A percentile compares a stretch with the other conserved stretches of the same genome.
Conservation (phyloP, 1,140 invertebrate species). For the Zelostemma sp. region DNA sequence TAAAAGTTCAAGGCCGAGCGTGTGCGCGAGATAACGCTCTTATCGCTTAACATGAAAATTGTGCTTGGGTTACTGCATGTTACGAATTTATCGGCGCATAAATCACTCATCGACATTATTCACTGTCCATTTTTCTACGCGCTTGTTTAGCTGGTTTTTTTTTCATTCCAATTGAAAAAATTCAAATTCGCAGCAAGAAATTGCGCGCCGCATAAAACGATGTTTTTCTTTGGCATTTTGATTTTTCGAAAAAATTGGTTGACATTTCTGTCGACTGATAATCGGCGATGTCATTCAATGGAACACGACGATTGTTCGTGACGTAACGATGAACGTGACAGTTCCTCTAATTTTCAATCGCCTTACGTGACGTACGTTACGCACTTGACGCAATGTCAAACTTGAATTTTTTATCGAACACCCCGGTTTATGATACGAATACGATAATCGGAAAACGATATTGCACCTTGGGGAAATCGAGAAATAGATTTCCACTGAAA, state of each 20-base stretch:
- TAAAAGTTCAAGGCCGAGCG: conserved; percentile 38
- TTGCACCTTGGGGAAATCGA: neutral
- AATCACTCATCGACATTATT: neutral
- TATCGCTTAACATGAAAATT: conserved; percentile 33
- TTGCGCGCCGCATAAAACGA: no score
- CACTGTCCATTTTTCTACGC: conserved; percentile 1
- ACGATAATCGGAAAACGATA: no score
- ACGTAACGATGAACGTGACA: conserved; percentile 1
- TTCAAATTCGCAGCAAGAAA: no score
- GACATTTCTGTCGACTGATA: neutral
- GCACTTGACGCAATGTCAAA: neutral
- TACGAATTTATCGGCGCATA: conserved; percentile 1
- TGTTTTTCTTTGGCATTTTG: no score
- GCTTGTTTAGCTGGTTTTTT: no score
- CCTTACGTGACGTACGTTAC: neutral
- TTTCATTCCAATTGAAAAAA: no score
- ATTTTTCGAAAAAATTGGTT: no score
- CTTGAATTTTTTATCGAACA: neutral
- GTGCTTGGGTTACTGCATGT: conserved; percentile 9
- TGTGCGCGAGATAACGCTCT: conserved; percentile 23
- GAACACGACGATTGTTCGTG: neutral
- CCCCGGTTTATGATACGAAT: neutral
- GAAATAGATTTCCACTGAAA: neutral
- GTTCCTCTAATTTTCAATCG: conserved; percentile 1
- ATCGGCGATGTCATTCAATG: neutral